Evolutionary conservation across 2,113 vertebrate genomes (phyloP), one percentile per base, ranked within the genome.

Genomic region (Ictalurus furcatus): DNA sequence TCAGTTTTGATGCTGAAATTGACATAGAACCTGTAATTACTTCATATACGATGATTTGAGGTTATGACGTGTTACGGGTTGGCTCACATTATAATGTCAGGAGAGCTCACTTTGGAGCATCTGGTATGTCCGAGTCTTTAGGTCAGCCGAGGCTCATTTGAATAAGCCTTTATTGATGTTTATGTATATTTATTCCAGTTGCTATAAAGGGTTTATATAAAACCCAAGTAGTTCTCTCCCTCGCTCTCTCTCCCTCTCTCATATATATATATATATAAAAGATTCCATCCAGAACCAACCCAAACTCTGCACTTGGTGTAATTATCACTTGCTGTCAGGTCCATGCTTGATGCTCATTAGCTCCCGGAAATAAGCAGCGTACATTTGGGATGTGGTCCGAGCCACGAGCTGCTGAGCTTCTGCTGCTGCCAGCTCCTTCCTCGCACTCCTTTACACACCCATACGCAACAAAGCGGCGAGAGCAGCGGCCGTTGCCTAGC

Each of bases 401-500:
- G n/a, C 61, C 63, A 9, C 30, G 81, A 87, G 81, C 80, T 52
- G 54, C 88, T 88, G 85, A 85, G 91, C 85, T 90, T 65, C 54
- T 40, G 85, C 85, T 61, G 56, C 48, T 91, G 73, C 91, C 90
- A 88, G 91, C 89, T 87, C 82, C 85, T 65, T 85, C 86, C 71
- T 89, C 65, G 63, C 90, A 85, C 88, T 65, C 78, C 78, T 76
- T 89, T 63, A 74, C 90, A 85, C 88, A 82, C 56, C 85, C 84
- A 84, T 90, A 91, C 79, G 91, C 76, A 91, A 93, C 91, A 92
- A 93, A 92, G 92, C 91, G 93, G 93, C 91, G 94, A 94, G 93
- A 94, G 94, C 94, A 94, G 92, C 85, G 93, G 91, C 93, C 94
- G 96, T 96, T 96, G 96, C 96, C 94, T 96, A 96, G 96, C 93